These are phyloP conservation scores for Ectemnius continuus DNA, from an alignment of 2,888 invertebrate genomes.

Conservation along the genomic window DNA sequence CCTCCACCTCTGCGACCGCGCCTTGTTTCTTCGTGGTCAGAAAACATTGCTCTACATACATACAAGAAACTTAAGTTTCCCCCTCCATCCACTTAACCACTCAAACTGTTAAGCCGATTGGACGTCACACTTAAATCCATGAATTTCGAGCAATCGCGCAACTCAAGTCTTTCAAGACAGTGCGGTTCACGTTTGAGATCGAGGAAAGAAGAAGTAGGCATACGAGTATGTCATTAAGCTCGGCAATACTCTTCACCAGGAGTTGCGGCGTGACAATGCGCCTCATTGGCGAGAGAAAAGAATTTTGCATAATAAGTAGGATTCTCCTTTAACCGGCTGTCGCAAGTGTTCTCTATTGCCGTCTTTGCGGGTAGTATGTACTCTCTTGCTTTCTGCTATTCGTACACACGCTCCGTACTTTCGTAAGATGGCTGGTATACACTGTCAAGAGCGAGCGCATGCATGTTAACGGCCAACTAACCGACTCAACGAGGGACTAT, in stretches of 20 bases:
- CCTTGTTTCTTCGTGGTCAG: constrained; percentile 54
- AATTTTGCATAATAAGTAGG: constrained; percentile 6
- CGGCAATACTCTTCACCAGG: not conserved
- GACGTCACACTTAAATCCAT: constrained; percentile 33
- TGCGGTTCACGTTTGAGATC: not conserved
- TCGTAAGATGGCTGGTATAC: too few relatives aligned
- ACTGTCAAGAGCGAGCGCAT: too few relatives aligned
- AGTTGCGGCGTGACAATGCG: constrained; percentile 1
- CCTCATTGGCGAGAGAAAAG: constrained; percentile 7
- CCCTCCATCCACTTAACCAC: too few relatives aligned
- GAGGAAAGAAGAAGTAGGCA: not conserved
- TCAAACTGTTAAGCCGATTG: constrained; percentile 19
- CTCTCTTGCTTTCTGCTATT: too few relatives aligned
- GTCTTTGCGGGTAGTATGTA: not conserved
- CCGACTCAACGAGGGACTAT: too few relatives aligned
- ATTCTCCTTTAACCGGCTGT: not conserved
- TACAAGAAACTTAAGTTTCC: too few relatives aligned
- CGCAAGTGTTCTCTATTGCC: not conserved
- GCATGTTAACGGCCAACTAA: too few relatives aligned
- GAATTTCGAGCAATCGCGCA: constrained; percentile 20
- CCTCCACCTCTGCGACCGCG: constrained; percentile 49
- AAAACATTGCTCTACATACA: constrained; percentile 34
- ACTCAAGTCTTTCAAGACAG: constrained; percentile 8
- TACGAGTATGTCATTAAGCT: not conserved
- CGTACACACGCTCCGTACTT: too few relatives aligned